Percentiles rank a stretch among this genome's conserved stretches.
phyloP scores from a whole-genome alignment of 2,888 invertebrate species.

The Monochamus alternatus region DNA sequence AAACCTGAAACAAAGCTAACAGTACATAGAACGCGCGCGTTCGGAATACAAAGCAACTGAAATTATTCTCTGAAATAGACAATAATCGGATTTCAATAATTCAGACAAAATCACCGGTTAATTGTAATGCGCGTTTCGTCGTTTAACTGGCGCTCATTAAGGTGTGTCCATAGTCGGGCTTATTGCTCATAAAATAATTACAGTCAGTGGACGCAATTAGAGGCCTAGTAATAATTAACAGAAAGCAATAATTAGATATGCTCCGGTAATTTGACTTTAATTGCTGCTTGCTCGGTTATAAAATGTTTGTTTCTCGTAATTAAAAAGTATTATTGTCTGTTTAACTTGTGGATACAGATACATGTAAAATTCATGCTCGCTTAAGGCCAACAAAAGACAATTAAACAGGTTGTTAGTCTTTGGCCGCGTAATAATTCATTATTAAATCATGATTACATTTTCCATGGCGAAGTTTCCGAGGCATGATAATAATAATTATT shows the following conservation, averaged over 20 bases:
- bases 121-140: slow-evolving; percentile 34
- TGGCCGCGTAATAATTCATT: slow-evolving; percentile 35
- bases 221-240: slow-evolving; percentile 28
- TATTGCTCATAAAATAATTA: slow-evolving; percentile 50
- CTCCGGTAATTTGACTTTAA: slow-evolving; percentile 49
- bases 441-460: slow-evolving; percentile 35
- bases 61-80: slow-evolving; percentile 11
- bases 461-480: slow-evolving; percentile 22
- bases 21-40: slow-evolving; percentile 16
- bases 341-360: slow-evolving; percentile 35
- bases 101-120: slow-evolving; percentile 34
- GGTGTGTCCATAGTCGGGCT: slow-evolving; percentile 49
- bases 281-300: slow-evolving; percentile 35
- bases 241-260: slow-evolving; percentile 48
- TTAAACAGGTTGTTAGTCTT: slow-evolving; percentile 39
- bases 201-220: slow-evolving; percentile 29
- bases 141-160: slow-evolving; percentile 43
- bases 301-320: slow-evolving; percentile 35
- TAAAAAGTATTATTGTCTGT: slow-evolving; percentile 37
- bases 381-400: slow-evolving; percentile 46
- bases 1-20: slow-evolving; percentile 3
- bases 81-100: slow-evolving; percentile 27
- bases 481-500: slow-evolving; percentile 33
- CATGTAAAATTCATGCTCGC: slow-evolving; percentile 37
- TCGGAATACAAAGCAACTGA: slow-evolving; percentile 7